Evolutionary conservation across 2,888 invertebrate species (phyloP).

Genomic region (Tupiocoris notatus): DNA sequence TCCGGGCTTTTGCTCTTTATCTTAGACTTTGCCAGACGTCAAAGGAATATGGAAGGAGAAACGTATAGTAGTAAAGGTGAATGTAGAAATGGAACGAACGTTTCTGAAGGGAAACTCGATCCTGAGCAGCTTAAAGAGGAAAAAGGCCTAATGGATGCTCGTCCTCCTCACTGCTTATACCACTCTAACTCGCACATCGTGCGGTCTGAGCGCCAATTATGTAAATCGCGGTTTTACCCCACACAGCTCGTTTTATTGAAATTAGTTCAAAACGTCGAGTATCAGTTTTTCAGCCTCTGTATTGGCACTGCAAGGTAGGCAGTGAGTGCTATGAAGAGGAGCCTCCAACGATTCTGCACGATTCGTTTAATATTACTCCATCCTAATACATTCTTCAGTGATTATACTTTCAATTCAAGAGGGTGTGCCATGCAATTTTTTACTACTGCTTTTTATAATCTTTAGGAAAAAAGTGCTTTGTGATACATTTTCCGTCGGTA

Average conservation of each 20-base stretch:
- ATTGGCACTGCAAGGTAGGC: too few species aligned
- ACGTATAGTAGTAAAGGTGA: not conserved
- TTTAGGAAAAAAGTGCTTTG: too few species aligned
- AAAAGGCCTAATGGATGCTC: constrained; percentile 30
- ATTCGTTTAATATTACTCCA: too few species aligned
- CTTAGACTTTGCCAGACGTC: constrained; percentile 6
- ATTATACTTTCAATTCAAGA: too few species aligned
- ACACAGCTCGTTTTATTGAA: not conserved
- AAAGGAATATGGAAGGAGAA: constrained; percentile 3
- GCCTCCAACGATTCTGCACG: too few species aligned
- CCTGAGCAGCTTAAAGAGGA: constrained; percentile 33
- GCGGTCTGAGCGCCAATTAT: constrained; percentile 22
- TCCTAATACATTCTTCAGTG: too few species aligned
- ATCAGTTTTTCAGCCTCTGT: constrained; percentile 33
- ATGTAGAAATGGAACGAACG: not conserved
- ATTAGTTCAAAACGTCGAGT: constrained; percentile 3
- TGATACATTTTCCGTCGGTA: too few species aligned
- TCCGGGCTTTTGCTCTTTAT: constrained; percentile 13
- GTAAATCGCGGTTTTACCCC: constrained; percentile 29
- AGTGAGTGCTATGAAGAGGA: too few species aligned
- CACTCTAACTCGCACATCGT: not conserved
- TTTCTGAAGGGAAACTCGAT: constrained; percentile 15
- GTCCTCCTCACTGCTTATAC: not conserved
- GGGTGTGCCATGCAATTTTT: too few species aligned
- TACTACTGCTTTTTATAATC: too few species aligned